phyloP scores from a whole-genome alignment of 2,888 invertebrate genomes.

The Pyrgus malvae region DNA sequence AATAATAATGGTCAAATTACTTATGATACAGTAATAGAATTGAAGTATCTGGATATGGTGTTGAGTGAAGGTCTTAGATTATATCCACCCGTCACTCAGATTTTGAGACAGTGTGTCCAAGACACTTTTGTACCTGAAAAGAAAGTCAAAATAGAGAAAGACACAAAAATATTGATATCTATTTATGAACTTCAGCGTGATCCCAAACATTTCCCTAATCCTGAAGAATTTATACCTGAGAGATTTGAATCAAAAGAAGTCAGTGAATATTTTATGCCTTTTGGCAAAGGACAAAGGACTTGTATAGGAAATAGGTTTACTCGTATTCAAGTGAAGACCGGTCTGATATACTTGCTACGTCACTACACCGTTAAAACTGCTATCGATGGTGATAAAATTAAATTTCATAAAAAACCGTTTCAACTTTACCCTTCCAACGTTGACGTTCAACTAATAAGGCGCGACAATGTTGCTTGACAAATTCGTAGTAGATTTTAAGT shows the following conservation, averaged over 20 bases:
- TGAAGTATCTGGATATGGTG: constrained; percentile 56
- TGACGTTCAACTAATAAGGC: neutral
- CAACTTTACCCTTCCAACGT: constrained; percentile 5
- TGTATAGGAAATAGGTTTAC: constrained; percentile 65
- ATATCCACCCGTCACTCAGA: constrained; percentile 50
- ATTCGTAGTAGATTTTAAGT: too few relatives aligned
- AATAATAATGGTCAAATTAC: constrained; percentile 42
- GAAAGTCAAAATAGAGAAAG: constrained; percentile 52
- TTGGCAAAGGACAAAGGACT: constrained; percentile 65
- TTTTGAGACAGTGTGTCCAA: constrained; percentile 44
- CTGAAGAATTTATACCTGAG: constrained; percentile 65
- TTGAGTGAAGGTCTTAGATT: constrained; percentile 49
- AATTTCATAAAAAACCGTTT: constrained; percentile 34
- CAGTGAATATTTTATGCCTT: constrained; percentile 54
- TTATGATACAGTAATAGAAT: constrained; percentile 45
- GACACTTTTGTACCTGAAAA: constrained; percentile 53
- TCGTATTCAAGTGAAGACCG: constrained; percentile 41
- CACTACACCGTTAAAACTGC: constrained; percentile 44
- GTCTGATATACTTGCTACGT: constrained; percentile 45
- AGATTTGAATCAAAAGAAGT: constrained; percentile 52
- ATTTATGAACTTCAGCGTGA: constrained; percentile 60
- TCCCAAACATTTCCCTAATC: constrained; percentile 60
- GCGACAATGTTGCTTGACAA: too few relatives aligned
- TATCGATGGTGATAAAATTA: constrained; percentile 24
- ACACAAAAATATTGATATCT: constrained; percentile 48